These are phyloP conservation scores for Omphaloscelis lunosa DNA, from an alignment of 2,888 invertebrate genomes.

Conservation along the genomic window DNA sequence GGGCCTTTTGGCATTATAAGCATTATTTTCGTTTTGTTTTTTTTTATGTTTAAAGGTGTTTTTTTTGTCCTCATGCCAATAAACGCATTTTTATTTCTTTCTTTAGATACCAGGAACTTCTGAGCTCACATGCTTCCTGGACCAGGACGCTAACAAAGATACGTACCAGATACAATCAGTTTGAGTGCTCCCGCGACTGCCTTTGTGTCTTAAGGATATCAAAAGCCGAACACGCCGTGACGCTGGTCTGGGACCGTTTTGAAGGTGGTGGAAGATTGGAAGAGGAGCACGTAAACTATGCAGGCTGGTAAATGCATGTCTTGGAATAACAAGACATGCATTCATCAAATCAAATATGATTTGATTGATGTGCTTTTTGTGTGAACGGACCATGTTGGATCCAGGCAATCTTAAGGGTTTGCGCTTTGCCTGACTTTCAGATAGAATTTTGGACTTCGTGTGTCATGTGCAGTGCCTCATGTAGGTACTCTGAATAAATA, in stretches of 20 bases:
- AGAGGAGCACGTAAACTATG: background rate
- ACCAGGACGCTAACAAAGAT: slow-evolving; percentile 58
- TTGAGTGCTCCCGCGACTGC: slow-evolving; percentile 63
- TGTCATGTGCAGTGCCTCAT: background rate
- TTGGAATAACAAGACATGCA: background rate
- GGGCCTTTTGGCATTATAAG: too few species aligned
- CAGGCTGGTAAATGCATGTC: background rate
- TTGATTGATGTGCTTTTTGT: slow-evolving; percentile 1
- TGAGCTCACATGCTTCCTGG: background rate
- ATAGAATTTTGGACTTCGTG: too few species aligned
- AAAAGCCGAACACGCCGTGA: slow-evolving; percentile 52
- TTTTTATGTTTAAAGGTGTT: too few species aligned
- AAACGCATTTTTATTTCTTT: too few species aligned
- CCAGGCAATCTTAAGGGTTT: background rate
- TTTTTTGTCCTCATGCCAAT: too few species aligned
- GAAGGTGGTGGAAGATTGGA: slow-evolving; percentile 13
- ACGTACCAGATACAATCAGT: slow-evolving; percentile 64
- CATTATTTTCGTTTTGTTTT: too few species aligned
- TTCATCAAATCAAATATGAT: background rate
- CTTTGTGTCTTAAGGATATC: slow-evolving; percentile 59
- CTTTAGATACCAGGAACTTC: background rate
- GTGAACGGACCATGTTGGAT: background rate
- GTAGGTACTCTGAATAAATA: background rate
- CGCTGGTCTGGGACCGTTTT: slow-evolving; percentile 12
- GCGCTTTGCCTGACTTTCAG: background rate